phyloP scores from a whole-genome alignment of 1,140 invertebrate genomes.

The Elysia chlorotica region DNA sequence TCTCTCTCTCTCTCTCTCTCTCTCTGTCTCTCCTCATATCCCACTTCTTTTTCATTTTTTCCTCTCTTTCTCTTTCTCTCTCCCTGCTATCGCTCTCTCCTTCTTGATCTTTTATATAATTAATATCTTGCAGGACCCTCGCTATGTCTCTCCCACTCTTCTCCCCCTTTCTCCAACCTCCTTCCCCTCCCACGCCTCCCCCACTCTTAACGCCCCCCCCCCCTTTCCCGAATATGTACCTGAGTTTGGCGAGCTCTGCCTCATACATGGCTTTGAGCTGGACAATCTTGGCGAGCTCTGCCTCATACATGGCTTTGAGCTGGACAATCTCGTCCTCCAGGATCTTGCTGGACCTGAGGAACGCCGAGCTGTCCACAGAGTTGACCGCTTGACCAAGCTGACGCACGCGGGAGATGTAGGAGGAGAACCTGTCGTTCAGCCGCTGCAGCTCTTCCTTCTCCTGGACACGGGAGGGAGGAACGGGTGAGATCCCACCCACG shows the following conservation, averaged over 20 bases:
- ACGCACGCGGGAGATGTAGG: slow-evolving; percentile 37
- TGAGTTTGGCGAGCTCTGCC: slow-evolving; percentile 45
- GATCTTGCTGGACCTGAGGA: slow-evolving; percentile 37
- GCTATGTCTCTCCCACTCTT: too few relatives aligned
- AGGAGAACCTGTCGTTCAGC: slow-evolving; percentile 43
- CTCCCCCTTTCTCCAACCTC: too few relatives aligned
- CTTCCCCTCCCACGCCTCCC: too few relatives aligned
- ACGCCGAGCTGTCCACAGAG: slow-evolving; percentile 37
- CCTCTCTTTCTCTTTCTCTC: too few relatives aligned
- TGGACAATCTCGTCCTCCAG: slow-evolving; percentile 43
- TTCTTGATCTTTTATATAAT: too few relatives aligned
- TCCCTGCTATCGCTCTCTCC: too few relatives aligned
- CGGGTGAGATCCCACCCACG: background rate
- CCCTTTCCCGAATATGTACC: too few relatives aligned
- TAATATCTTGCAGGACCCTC: too few relatives aligned
- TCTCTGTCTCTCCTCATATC: too few relatives aligned
- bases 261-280: slow-evolving; percentile 47
- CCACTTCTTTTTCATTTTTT: too few relatives aligned
- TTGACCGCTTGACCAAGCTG: slow-evolving; percentile 32
- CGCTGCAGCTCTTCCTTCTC: slow-evolving; percentile 44
- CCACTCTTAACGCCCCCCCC: too few relatives aligned
- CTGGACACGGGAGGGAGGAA: slow-evolving; percentile 29
- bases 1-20: too few relatives aligned
- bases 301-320: slow-evolving; percentile 46
- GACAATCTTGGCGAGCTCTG: slow-evolving; percentile 42